Percentiles rank a stretch among this genome's conserved stretches.
These are phyloP conservation scores for Campylomormyrus numenius DNA, from an alignment of 2,113 vertebrate species.

Conservation along the genomic window DNA sequence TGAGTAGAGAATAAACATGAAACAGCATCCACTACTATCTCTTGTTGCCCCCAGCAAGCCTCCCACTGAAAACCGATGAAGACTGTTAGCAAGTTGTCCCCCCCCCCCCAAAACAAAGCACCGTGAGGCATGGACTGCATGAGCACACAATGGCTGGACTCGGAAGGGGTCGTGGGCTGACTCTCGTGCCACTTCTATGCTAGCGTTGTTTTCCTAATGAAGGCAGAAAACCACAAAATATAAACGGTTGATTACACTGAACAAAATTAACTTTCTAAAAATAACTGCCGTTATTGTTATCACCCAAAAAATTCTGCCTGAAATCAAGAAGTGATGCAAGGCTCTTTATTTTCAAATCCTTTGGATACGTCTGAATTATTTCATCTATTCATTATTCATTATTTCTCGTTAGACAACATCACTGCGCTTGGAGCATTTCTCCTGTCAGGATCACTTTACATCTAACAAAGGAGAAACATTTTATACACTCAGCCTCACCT, in stretches of 20 bases:
- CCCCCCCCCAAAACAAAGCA: no score
- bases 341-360: neutral
- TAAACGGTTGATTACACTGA: neutral
- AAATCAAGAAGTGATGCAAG: neutral
- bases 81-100: no score
- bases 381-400: neutral
- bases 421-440: neutral
- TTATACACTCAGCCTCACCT: neutral
- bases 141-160: neutral
- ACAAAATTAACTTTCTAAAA: neutral
- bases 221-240: neutral
- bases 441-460: neutral
- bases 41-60: no score
- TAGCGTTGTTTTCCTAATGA: neutral
- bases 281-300: neutral
- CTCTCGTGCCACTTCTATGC: neutral
- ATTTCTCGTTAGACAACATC: neutral
- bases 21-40: no score
- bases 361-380: neutral
- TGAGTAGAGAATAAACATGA: no score
- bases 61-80: no score
- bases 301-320: neutral
- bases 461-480: neutral
- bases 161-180: neutral
- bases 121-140: neutral